Evolutionary conservation across 2,113 vertebrate genomes (phyloP).

Genomic region (Tachysurus vachellii): DNA sequence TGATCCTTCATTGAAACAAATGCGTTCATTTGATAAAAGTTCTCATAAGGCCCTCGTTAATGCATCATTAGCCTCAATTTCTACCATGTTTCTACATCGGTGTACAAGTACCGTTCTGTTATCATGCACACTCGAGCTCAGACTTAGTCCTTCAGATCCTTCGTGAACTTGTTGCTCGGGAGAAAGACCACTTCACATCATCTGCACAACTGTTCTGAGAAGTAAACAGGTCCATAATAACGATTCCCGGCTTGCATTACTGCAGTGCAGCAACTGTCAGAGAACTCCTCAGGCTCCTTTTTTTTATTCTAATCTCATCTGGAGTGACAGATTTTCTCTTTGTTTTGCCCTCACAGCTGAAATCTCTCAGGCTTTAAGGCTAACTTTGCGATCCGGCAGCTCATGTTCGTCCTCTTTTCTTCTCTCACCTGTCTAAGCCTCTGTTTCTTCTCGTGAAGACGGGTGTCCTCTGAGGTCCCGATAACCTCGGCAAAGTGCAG

Average conservation of each 20-base stretch:
- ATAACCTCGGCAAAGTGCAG: constrained; percentile 16
- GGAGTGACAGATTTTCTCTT: background rate
- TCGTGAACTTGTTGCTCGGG: background rate
- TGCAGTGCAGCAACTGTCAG: background rate
- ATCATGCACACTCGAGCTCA: background rate
- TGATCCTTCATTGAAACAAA: background rate
- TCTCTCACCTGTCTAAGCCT: constrained; percentile 22
- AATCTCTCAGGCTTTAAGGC: constrained; percentile 26
- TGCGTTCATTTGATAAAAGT: background rate
- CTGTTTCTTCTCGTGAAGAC: background rate
- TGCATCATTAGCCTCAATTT: background rate
- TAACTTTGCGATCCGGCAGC: constrained; percentile 19
- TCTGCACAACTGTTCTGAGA: background rate
- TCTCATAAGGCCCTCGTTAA: background rate
- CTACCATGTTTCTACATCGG: background rate
- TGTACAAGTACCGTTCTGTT: background rate
- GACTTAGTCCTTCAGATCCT: background rate
- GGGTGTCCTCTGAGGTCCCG: background rate
- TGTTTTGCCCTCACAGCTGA: background rate
- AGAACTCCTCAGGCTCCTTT: background rate
- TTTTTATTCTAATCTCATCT: background rate
- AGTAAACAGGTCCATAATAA: background rate
- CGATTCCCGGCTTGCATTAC: background rate
- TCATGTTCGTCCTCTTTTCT: constrained; percentile 3
- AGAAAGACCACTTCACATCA: background rate